These are phyloP conservation scores for Lochmaea crataegi DNA, from an alignment of 2,888 invertebrate genomes.

Conservation along the genomic window DNA sequence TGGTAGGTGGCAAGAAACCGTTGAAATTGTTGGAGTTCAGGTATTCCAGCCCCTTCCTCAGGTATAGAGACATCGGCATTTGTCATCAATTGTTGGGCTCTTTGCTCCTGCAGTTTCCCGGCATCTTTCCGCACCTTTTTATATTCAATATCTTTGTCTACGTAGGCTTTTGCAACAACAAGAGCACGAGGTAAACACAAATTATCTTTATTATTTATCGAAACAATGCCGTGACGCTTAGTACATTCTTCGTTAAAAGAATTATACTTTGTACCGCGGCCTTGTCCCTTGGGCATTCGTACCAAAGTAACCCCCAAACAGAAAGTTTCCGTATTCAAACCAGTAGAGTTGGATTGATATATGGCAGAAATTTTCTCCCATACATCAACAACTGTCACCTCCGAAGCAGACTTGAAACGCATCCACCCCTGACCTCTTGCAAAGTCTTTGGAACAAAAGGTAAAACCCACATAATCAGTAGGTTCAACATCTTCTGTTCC, in stretches of 20 bases:
- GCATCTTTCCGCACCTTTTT: constrained; percentile 17
- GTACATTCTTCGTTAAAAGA: constrained; percentile 39
- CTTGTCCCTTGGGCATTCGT: constrained; percentile 20
- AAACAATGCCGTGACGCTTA: constrained; percentile 18
- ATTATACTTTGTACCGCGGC: constrained; percentile 10
- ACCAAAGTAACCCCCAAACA: constrained; percentile 31
- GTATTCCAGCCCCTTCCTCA: constrained; percentile 25
- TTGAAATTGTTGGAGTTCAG: constrained; percentile 34
- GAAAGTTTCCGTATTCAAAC: constrained; percentile 44
- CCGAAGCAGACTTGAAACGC: constrained; percentile 57
- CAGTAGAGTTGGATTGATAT: constrained; percentile 27
- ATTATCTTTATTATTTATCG: constrained; percentile 44
- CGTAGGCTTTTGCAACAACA: constrained; percentile 36
- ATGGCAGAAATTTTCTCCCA: constrained; percentile 1
- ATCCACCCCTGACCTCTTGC: constrained; percentile 5
- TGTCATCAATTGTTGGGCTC: constrained; percentile 17
- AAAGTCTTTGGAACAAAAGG: constrained; percentile 15
- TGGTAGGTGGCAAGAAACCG: constrained; percentile 33
- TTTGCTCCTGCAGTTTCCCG: constrained; percentile 15
- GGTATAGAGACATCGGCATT: constrained; percentile 26
- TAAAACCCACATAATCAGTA: constrained; percentile 14
- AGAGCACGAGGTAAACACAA: constrained; percentile 41
- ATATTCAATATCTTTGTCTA: constrained; percentile 23
- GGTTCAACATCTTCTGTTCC: not conserved
- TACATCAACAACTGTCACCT: too few relatives aligned